Percentiles rank a stretch among this genome's conserved stretches.
These are phyloP conservation scores for Therioaphis trifolii DNA, from an alignment of 2,888 invertebrate species.

Conservation along the genomic window DNA sequence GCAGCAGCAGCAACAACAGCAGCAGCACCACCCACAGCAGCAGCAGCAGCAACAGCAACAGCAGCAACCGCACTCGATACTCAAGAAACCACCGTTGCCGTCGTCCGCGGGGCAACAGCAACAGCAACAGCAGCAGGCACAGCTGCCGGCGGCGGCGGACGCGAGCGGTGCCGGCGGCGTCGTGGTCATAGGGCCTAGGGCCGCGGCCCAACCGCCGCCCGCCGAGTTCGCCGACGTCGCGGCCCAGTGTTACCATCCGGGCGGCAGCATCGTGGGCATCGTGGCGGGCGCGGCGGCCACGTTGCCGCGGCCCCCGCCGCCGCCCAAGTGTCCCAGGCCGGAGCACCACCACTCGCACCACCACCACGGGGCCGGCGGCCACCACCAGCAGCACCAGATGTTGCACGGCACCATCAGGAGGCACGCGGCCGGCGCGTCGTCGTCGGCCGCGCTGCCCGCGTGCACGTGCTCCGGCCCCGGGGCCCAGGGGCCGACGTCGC, in stretches of 20 bases:
- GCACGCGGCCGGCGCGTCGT: slow-evolving; percentile 33
- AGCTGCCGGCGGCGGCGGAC: not conserved
- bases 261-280: slow-evolving; percentile 61
- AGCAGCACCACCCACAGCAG: no score
- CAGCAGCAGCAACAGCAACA: no score
- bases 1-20: slow-evolving; percentile 57
- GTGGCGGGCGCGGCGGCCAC: slow-evolving; percentile 61
- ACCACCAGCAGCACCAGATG: slow-evolving; percentile 18
- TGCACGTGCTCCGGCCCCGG: slow-evolving; percentile 68
- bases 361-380: not conserved
- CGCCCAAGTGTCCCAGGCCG: slow-evolving; percentile 64
- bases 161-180: not conserved
- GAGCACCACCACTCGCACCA: slow-evolving; percentile 53
- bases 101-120: not conserved
- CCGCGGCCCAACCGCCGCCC: slow-evolving; percentile 56
- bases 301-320: slow-evolving; percentile 66
- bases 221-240: slow-evolving; percentile 63
- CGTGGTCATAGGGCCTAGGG: not conserved
- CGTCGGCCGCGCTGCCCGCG: slow-evolving; percentile 45
- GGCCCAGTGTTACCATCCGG: slow-evolving; percentile 36
- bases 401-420: slow-evolving; percentile 37
- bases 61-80: slow-evolving; percentile 63
- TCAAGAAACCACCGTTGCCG: no score
- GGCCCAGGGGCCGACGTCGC: slow-evolving; percentile 74
- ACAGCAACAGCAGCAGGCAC: no score